Percentiles rank a stretch among this genome's conserved stretches.
Conservation (phyloP, 2,888 invertebrate species). For the Caenorhabditis afra region DNA sequence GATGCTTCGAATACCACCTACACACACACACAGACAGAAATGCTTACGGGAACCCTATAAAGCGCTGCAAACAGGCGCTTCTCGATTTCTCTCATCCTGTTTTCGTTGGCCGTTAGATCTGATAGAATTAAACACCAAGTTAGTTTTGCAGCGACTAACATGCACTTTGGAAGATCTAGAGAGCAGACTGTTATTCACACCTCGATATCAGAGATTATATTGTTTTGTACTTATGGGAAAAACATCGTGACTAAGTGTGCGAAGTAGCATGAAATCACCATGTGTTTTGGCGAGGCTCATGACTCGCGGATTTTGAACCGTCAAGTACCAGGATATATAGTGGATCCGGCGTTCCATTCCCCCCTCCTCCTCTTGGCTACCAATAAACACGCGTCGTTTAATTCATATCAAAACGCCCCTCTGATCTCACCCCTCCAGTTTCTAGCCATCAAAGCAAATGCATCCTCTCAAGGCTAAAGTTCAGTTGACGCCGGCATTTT, state of each 20-base stretch:
- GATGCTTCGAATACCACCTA: constrained; percentile 46
- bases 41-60: constrained; percentile 33
- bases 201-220: constrained; percentile 39
- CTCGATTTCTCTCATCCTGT: constrained; percentile 30
- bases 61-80: constrained; percentile 24
- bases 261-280: constrained; percentile 38
- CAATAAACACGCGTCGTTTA: neutral
- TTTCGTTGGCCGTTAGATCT: constrained; percentile 19
- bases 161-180: constrained; percentile 32
- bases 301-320: constrained; percentile 31
- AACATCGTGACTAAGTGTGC: constrained; percentile 45
- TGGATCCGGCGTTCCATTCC: neutral
- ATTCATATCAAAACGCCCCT: neutral
- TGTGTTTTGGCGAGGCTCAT: constrained; percentile 22
- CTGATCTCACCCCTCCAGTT: neutral
- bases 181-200: constrained; percentile 46
- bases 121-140: constrained; percentile 17
- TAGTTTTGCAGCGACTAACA: constrained; percentile 23
- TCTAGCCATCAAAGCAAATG: neutral
- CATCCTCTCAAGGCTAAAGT: constrained; percentile 21
- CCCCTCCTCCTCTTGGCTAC: too few relatives aligned
- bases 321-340: constrained; percentile 17
- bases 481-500: constrained; percentile 32
- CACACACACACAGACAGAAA: constrained; percentile 15
- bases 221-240: constrained; percentile 36